phyloP scores from a whole-genome alignment of 1,140 invertebrate genomes.

The Sarcophaga peregrina region DNA sequence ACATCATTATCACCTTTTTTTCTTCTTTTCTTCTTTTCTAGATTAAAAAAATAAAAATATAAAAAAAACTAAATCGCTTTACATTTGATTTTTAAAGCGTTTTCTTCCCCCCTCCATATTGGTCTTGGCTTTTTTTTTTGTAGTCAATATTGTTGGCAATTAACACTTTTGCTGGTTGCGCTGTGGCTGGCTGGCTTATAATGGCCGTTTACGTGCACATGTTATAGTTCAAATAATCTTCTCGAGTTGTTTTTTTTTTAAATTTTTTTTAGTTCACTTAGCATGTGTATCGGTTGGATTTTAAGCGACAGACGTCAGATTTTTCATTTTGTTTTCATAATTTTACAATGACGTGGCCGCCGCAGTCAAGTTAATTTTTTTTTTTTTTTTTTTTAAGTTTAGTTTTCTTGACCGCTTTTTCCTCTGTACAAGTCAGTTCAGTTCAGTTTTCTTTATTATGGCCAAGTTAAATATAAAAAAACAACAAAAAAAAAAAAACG shows the following conservation, averaged over 20 bases:
- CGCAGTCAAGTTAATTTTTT: too few relatives aligned
- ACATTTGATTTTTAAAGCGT: not conserved
- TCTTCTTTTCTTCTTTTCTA: not conserved
- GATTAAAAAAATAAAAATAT: not conserved
- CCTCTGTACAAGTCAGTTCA: not conserved
- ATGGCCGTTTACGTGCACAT: constrained; percentile 29
- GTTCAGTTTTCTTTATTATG: not conserved
- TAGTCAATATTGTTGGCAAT: not conserved
- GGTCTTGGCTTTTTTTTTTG: too few relatives aligned
- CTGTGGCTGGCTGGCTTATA: not conserved
- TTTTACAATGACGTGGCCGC: not conserved
- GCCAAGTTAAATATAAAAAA: not conserved
- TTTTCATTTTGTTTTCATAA: not conserved
- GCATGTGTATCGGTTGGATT: not conserved
- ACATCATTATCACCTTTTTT: not conserved
- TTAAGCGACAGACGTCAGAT: not conserved
- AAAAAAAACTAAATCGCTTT: too few relatives aligned
- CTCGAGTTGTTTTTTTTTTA: not conserved
- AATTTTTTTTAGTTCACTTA: not conserved
- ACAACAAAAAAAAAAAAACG: too few relatives aligned
- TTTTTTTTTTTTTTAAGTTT: not conserved
- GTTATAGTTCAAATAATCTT: constrained; percentile 24
- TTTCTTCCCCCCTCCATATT: not conserved
- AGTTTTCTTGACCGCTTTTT: not conserved
- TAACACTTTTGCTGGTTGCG: constrained; percentile 19